These are phyloP conservation scores for Acronicta leporina DNA, from an alignment of 2,888 invertebrate genomes.

Conservation along the genomic window DNA sequence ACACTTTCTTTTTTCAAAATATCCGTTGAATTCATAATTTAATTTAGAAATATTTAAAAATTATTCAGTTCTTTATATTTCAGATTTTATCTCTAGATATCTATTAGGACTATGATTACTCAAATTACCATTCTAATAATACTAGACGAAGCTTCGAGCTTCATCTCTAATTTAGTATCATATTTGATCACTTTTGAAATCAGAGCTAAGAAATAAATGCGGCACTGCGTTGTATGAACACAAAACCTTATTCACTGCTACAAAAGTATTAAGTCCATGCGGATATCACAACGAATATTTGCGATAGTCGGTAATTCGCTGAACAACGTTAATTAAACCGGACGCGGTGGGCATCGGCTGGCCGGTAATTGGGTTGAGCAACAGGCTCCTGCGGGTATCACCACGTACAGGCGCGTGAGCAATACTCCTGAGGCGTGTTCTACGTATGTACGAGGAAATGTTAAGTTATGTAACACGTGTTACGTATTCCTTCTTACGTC, in stretches of 20 bases:
- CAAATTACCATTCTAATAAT: too few species aligned
- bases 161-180: too few species aligned
- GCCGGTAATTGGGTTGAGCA: constrained; percentile 62
- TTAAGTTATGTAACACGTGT: constrained; percentile 23
- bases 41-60: too few species aligned
- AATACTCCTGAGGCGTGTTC: constrained; percentile 38
- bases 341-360: constrained; percentile 34
- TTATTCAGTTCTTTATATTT: too few species aligned
- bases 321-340: constrained; percentile 64
- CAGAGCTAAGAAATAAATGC: constrained; percentile 3
- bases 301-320: constrained; percentile 55
- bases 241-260: constrained; percentile 4
- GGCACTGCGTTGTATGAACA: not conserved
- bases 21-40: too few species aligned
- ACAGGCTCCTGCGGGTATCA: constrained; percentile 61
- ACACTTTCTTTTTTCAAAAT: too few species aligned
- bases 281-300: constrained; percentile 31
- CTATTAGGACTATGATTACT: too few species aligned
- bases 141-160: too few species aligned
- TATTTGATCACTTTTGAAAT: too few species aligned
- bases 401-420: constrained; percentile 40
- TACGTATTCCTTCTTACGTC: constrained; percentile 27
- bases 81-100: too few species aligned
- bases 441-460: constrained; percentile 12
- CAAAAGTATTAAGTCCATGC: constrained; percentile 19